These are phyloP conservation scores for Gymnoscopelus microlampas DNA, from an alignment of 2,797 vertebrate genomes.

Conservation along the genomic window DNA sequence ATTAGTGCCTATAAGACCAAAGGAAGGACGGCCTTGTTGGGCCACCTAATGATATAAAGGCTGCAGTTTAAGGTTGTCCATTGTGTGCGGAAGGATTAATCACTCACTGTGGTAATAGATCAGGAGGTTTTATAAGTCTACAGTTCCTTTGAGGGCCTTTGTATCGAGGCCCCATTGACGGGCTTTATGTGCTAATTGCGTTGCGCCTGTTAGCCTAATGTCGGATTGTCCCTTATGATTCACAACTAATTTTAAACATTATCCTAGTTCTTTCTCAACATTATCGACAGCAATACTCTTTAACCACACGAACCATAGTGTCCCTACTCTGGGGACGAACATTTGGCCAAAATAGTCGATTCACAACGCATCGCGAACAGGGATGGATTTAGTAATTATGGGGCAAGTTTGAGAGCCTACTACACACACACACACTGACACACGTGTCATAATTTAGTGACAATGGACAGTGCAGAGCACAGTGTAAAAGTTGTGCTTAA, in stretches of 20 bases:
- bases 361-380: no score
- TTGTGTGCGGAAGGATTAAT: conserved; percentile 77
- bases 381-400: no score
- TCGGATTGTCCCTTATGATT: conserved; percentile 53
- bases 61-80: conserved; percentile 66
- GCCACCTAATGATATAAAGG: conserved; percentile 71
- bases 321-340: no score
- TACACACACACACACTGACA: no score
- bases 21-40: conserved; percentile 54
- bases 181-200: conserved; percentile 77
- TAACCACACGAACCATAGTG: no score
- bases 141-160: conserved; percentile 59
- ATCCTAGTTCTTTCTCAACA: conserved; percentile 7
- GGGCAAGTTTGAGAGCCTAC: no score
- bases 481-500: no score
- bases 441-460: no score
- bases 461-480: no score
- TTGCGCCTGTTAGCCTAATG: conserved; percentile 64
- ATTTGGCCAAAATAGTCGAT: no score
- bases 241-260: conserved; percentile 52
- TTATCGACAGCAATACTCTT: no score
- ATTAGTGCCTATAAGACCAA: conserved; percentile 80
- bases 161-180: conserved; percentile 68
- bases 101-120: conserved; percentile 76
- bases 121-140: conserved; percentile 69